Conservation (phyloP, 1,140 invertebrate species). For the Drosophila repletoides region DNA sequence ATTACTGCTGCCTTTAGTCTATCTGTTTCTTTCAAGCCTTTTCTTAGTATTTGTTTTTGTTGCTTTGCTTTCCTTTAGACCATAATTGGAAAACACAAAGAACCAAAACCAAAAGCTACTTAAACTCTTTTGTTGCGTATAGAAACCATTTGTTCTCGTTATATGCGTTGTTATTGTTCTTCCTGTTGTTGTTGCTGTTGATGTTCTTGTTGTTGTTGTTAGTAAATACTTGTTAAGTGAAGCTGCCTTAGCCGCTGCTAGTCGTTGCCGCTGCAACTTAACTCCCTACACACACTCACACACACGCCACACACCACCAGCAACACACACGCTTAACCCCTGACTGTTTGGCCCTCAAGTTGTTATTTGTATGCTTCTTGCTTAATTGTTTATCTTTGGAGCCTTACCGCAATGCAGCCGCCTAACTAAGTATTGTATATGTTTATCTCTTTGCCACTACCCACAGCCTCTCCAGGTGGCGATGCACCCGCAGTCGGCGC, state of each 20-base stretch:
- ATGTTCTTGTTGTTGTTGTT: constrained; percentile 48
- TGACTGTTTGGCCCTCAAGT: constrained; percentile 3
- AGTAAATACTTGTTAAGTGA: constrained; percentile 13
- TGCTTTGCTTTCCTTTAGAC: constrained; percentile 12
- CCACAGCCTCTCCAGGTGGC: constrained; percentile 64
- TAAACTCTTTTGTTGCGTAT: constrained; percentile 13
- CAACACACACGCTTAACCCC: background rate
- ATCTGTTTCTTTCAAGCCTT: constrained; percentile 1
- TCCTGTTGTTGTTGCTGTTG: constrained; percentile 18
- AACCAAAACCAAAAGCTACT: background rate
- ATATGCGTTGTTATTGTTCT: constrained; percentile 7
- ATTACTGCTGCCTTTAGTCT: background rate
- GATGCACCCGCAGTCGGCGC: constrained; percentile 71
- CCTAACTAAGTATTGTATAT: background rate
- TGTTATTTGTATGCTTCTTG: constrained; percentile 16
- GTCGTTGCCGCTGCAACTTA: constrained; percentile 21
- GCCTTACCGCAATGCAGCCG: background rate
- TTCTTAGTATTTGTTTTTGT: constrained; percentile 4
- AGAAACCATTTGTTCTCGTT: constrained; percentile 6
- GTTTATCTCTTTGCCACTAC: background rate
- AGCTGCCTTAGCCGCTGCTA: constrained; percentile 21
- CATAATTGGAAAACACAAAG: background rate
- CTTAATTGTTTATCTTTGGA: constrained; percentile 20
- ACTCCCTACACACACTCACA: background rate
- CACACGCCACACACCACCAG: background rate